These are phyloP conservation scores for Hippocampus kuda DNA, from an alignment of 2,797 vertebrate genomes.

Conservation along the genomic window DNA sequence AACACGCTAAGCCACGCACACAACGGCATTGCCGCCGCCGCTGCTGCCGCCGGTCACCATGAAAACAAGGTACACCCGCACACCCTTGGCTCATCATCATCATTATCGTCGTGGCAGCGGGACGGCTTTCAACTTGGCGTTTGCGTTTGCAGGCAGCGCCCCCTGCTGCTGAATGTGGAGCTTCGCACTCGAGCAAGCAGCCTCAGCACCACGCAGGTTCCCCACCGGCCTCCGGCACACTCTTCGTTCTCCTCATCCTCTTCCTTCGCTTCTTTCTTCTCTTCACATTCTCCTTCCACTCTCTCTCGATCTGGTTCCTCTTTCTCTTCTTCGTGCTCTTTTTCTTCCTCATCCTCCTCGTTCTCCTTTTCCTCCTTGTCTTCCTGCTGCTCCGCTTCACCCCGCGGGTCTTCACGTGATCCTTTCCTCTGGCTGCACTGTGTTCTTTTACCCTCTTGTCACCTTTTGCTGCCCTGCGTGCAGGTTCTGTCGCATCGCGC, in stretches of 20 bases:
- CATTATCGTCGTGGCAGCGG: too few species aligned
- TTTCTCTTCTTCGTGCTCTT: not conserved
- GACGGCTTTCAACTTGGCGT: not conserved
- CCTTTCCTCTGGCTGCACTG: too few species aligned
- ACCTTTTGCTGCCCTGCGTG: conserved; percentile 1
- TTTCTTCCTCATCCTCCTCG: not conserved
- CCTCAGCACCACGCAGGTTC: not conserved
- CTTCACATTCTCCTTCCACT: too few species aligned
- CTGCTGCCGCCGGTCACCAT: conserved; percentile 27
- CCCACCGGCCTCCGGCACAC: not conserved
- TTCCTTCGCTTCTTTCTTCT: not conserved
- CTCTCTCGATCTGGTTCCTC: too few species aligned
- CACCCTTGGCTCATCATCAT: not conserved
- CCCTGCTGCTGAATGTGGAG: conserved; percentile 48
- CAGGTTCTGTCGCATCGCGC: conserved; percentile 54
- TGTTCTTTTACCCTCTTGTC: not conserved
- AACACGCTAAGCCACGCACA: conserved; percentile 14
- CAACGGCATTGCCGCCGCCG: conserved; percentile 37
- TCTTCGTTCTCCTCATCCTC: not conserved
- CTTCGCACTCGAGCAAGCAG: conserved; percentile 42
- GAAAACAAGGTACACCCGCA: conserved; percentile 46
- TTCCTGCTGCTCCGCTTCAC: too few species aligned
- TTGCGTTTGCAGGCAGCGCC: conserved; percentile 42
- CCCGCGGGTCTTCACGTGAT: not conserved
- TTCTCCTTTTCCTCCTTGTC: not conserved